Percentiles rank a stretch among this genome's conserved stretches.
These are phyloP conservation scores for Chaetoderma sp. DNA, from an alignment of 2,888 invertebrate species.

Conservation along the genomic window DNA sequence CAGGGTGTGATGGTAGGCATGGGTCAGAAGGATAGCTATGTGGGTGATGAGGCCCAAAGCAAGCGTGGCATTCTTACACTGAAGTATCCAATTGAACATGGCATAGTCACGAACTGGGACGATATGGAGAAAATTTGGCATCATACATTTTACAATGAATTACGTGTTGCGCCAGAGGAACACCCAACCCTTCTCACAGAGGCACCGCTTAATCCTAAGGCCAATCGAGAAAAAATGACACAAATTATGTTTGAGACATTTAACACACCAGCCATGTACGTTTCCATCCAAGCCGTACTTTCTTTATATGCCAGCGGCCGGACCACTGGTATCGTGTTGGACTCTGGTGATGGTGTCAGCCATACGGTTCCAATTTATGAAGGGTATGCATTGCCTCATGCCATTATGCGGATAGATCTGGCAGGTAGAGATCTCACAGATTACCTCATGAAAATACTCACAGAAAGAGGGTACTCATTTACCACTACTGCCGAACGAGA, in stretches of 20 bases:
- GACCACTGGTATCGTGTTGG: conserved; percentile 95
- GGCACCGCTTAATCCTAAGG: conserved; percentile 93
- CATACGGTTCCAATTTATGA: conserved; percentile 96
- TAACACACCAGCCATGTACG: conserved; percentile 94
- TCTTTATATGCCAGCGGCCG: conserved; percentile 95
- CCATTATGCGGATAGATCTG: conserved; percentile 95
- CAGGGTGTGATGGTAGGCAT: conserved; percentile 88
- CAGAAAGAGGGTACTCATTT: conserved; percentile 53
- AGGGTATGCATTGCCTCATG: conserved; percentile 91
- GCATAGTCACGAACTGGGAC: no score
- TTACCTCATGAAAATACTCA: conserved; percentile 95
- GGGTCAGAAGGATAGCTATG: conserved; percentile 97
- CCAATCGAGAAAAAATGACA: conserved; percentile 94
- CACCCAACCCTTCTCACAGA: conserved; percentile 80
- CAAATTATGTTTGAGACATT: no score
- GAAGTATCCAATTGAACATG: no score
- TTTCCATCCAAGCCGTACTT: conserved; percentile 92
- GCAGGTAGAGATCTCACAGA: conserved; percentile 95
- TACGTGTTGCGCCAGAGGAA: conserved; percentile 71
- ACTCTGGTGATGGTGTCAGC: conserved; percentile 94
- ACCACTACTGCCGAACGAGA: conserved; percentile 83
- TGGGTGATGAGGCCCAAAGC: conserved; percentile 96
- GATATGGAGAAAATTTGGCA: no score
- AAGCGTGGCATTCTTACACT: conserved; percentile 75
- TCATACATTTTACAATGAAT: no score